Base-by-base conservation (phyloP, 2,888 invertebrate genomes). In the Euzophera pinguis region DNA sequence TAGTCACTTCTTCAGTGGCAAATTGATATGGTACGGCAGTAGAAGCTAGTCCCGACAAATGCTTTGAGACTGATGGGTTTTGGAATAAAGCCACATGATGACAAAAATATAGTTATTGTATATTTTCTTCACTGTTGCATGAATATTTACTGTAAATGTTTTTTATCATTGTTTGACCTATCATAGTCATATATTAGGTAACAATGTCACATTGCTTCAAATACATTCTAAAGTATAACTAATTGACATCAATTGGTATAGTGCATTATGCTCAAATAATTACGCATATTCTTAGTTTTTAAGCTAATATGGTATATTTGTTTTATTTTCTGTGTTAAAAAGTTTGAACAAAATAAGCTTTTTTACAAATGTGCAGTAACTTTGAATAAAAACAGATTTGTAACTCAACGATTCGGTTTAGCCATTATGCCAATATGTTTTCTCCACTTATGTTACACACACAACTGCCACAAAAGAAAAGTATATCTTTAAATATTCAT, bases 211-310 rank as follows among this genome's bases (percentile, higher is more conserved):
- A 47, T 53, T 43, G 43, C 29, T 43, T 47, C 48, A 35, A 49
- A 35, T 47, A 13, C 41, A 52, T 50, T 12, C 6, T 22, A 53
- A 50, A 48, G 53, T 51, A 51, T 55, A 57, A 57, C 53, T 58
- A 51, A 55, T 57, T 59, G 59, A 58, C 57, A 13, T 43, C 13
- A 60, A 53, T 60, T 61, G 59, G 29, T 60, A 56, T 47, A 56
- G 53, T 51, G 48, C 54, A 56, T 47, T 52, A 64, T 60, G 71
- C 69, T 71, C 71, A 71, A 71, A 68, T 60, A 50, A 60, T 57
- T 60, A 59, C 51, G 56, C 60, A 59, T 57, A 61, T 58, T 60
- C 53, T 48, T 60, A 62, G 58, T 50, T 13, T 34, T 59, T 61
- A 61, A 64, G 59, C 52, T 56, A 58, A 58, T 51, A 52, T 38